Percentiles rank a stretch among this genome's conserved stretches.
Evolutionary conservation across 2,113 vertebrate species (phyloP).

Genomic region (Ibidorhyncha struthersii): DNA sequence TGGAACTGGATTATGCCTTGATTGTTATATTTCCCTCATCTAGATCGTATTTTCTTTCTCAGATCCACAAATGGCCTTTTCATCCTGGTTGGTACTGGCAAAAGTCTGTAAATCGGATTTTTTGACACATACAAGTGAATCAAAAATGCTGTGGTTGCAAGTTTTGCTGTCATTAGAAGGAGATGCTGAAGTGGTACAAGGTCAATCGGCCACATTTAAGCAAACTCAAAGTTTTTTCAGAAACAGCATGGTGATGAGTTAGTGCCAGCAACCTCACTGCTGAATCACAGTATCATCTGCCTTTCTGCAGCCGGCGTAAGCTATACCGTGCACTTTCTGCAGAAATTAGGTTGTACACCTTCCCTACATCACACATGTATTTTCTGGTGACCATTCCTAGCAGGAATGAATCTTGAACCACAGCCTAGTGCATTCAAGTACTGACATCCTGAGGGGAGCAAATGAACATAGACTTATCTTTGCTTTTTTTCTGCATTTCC

Average conservation of each 20-base stretch:
- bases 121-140: not conserved
- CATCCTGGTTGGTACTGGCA: not conserved
- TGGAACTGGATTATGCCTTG: not conserved
- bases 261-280: not conserved
- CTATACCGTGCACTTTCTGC: not conserved
- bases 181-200: accelerated
- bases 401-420: too few species aligned
- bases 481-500: too few species aligned
- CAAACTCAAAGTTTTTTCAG: not conserved
- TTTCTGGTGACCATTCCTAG: too few species aligned
- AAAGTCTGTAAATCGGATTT: not conserved
- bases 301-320: not conserved
- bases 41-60: not conserved
- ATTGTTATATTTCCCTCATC: not conserved
- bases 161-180: not conserved
- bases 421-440: too few species aligned
- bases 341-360: not conserved
- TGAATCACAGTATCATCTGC: not conserved
- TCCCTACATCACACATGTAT: too few species aligned
- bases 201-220: not conserved
- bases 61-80: not conserved
- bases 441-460: too few species aligned
- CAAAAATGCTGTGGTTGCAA: not conserved
- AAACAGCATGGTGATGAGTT: not conserved
- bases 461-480: too few species aligned